phyloP scores from a whole-genome alignment of 2,113 vertebrate species.

The Cynocephalus volans region DNA sequence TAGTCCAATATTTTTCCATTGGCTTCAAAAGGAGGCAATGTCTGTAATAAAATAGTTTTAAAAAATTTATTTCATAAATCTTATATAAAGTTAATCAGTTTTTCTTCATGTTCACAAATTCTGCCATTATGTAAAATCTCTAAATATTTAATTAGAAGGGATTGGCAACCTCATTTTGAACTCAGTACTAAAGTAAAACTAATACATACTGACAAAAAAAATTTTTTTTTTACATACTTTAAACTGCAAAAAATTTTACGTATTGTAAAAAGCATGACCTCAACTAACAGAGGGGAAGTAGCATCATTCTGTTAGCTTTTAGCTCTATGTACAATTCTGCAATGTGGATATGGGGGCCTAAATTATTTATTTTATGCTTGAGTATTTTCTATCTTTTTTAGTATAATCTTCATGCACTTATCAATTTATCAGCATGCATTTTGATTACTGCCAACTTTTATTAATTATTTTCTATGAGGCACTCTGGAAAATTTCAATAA shows the following conservation, averaged over 20 bases:
- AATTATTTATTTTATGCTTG: background rate
- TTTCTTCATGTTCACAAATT: constrained; percentile 7
- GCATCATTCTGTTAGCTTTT: background rate
- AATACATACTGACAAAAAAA: background rate
- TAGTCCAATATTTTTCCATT: constrained; percentile 92
- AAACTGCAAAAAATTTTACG: too few relatives aligned
- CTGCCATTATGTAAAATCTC: constrained; percentile 35
- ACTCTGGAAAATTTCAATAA: background rate
- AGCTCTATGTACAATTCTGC: background rate
- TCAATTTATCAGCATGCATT: background rate
- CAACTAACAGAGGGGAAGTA: background rate
- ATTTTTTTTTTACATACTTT: too few relatives aligned
- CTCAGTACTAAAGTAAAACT: background rate
- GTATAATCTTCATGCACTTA: background rate
- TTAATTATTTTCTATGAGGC: background rate
- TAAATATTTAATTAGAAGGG: constrained; percentile 50
- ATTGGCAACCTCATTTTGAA: constrained; percentile 2
- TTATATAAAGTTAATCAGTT: background rate
- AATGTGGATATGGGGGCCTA: background rate
- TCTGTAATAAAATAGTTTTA: constrained; percentile 82
- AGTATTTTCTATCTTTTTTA: background rate
- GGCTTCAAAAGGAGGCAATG: constrained; percentile 87
- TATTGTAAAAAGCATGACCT: background rate
- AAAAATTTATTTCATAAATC: constrained; percentile 26
- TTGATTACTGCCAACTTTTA: background rate